Conservation (phyloP, 1,140 invertebrate genomes). For the Pseudomyrmex gracilis region DNA sequence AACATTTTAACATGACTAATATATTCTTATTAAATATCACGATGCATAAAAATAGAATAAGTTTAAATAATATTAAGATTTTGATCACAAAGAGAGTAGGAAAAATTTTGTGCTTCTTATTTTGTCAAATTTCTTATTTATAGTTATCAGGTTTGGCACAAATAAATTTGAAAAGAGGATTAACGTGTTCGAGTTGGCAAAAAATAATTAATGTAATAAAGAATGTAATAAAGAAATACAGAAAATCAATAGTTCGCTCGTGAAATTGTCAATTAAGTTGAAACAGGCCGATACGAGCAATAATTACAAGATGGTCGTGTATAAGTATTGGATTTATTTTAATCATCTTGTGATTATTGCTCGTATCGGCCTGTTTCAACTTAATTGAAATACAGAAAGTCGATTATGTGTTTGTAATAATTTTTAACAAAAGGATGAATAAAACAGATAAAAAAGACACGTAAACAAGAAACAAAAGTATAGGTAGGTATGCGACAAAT, state of each 20-base stretch:
- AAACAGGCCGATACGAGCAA: no score
- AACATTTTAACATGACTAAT: conserved; percentile 8
- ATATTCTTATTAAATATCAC: background rate
- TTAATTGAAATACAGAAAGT: no score
- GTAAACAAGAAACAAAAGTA: conserved; percentile 6
- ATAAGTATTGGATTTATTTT: no score
- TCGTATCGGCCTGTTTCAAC: no score
- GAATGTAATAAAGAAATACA: conserved; percentile 2
- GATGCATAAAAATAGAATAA: conserved; percentile 13
- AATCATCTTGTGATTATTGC: no score
- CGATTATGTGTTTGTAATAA: no score
- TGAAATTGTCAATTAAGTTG: no score
- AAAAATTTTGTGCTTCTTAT: background rate
- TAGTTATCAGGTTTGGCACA: background rate
- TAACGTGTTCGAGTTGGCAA: background rate
- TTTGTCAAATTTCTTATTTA: conserved; percentile 8
- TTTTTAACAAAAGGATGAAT: conserved; percentile 19
- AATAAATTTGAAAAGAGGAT: conserved; percentile 21
- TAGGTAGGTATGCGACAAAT: background rate
- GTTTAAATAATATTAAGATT: conserved; percentile 16
- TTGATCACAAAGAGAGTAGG: background rate
- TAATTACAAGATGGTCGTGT: no score
- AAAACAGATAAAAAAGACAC: conserved; percentile 25
- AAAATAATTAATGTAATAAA: conserved; percentile 16
- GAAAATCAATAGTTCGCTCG: no score